Percentiles rank a stretch among this genome's conserved stretches.
Conservation (phyloP, 2,888 invertebrate species). For the Drosophila affinis region DNA sequence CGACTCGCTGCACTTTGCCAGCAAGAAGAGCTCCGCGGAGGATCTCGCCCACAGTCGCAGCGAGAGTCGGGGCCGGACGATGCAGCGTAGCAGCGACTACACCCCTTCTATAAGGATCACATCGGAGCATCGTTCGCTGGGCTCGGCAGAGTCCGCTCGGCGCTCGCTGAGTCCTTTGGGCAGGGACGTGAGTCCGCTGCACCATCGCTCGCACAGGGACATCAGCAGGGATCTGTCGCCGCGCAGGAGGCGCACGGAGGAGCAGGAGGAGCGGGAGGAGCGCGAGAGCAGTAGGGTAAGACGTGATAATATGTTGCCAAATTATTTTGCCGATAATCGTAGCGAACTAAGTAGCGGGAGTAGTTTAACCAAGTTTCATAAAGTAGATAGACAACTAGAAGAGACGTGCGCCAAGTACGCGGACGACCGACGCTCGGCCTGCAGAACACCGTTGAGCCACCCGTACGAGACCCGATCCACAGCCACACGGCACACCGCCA, state of each 20-base stretch:
- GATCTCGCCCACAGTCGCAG: constrained; percentile 73
- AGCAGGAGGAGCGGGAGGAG: constrained; percentile 82
- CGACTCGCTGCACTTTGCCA: constrained; percentile 75
- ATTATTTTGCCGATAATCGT: constrained; percentile 80
- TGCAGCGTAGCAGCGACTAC: constrained; percentile 54
- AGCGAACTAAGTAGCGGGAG: constrained; percentile 80
- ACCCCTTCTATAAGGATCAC: constrained; percentile 75
- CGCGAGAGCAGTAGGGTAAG: constrained; percentile 83
- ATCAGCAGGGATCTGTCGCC: constrained; percentile 82
- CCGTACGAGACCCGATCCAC: constrained; percentile 70
- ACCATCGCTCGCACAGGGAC: constrained; percentile 79
- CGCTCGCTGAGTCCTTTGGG: constrained; percentile 69
- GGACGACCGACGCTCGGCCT: constrained; percentile 76
- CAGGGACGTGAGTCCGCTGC: constrained; percentile 71
- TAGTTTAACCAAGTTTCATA: constrained; percentile 83
- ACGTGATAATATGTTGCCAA: constrained; percentile 83
- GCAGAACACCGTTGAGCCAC: constrained; percentile 76
- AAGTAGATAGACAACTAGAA: constrained; percentile 84
- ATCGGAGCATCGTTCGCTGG: constrained; percentile 77
- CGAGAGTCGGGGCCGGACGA: constrained; percentile 64
- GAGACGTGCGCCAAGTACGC: constrained; percentile 79
- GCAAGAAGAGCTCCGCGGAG: constrained; percentile 77
- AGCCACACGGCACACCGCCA: constrained; percentile 60
- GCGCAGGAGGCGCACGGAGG: constrained; percentile 67
- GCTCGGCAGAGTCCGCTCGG: constrained; percentile 75